A percentile compares a stretch with the other conserved stretches of the same genome.
Conservation (phyloP, 2,888 invertebrate genomes). For the Adelphocoris suturalis region DNA sequence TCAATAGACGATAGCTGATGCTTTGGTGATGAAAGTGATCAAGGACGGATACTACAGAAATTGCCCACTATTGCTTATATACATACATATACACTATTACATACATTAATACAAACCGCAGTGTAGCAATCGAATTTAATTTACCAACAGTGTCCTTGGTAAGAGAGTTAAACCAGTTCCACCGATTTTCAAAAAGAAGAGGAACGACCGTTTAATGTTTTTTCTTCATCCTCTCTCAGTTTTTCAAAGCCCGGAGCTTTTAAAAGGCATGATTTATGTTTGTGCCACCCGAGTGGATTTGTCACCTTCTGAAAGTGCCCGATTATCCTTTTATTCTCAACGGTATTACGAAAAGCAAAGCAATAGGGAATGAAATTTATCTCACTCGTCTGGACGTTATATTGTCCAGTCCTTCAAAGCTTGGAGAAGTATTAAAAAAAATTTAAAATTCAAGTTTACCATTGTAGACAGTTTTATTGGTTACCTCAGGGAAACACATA, state of each 20-base stretch:
- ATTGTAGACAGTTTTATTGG: too few species aligned
- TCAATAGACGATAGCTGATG: too few species aligned
- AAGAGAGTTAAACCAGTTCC: background rate
- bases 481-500: too few species aligned
- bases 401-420: background rate
- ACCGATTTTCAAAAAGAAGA: slow-evolving; percentile 20
- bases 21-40: too few species aligned
- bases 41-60: too few species aligned
- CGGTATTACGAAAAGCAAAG: background rate
- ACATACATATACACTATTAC: too few species aligned
- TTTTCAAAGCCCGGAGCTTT: slow-evolving; percentile 1
- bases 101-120: too few species aligned
- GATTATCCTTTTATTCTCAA: slow-evolving; percentile 3
- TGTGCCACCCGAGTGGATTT: slow-evolving; percentile 24
- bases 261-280: slow-evolving; percentile 39
- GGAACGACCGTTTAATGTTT: background rate
- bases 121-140: too few species aligned
- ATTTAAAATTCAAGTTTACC: too few species aligned
- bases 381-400: background rate
- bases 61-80: too few species aligned
- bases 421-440: too few species aligned
- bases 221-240: slow-evolving; percentile 12
- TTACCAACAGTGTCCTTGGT: background rate
- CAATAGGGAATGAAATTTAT: slow-evolving; percentile 25
- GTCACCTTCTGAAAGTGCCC: slow-evolving; percentile 26